Evolutionary conservation across 2,113 vertebrate genomes (phyloP).

Genomic region (Xiphophorus hellerii): DNA sequence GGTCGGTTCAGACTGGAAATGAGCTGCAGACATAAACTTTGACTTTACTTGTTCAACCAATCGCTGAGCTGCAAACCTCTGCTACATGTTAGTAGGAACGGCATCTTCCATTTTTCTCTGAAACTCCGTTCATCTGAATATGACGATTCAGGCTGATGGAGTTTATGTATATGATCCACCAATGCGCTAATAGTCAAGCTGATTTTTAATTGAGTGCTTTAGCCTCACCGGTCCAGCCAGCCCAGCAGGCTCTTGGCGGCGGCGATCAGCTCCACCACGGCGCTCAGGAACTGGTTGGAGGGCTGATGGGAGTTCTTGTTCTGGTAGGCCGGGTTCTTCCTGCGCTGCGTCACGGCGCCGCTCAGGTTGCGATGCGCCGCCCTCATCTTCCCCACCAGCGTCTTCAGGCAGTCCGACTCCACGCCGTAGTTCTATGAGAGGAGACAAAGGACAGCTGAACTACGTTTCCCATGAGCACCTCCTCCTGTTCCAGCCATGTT

Average conservation of each 20-base stretch:
- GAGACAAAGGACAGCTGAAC: neutral
- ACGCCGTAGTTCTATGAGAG: constrained; percentile 88
- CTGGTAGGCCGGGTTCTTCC: constrained; percentile 85
- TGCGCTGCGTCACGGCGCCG: constrained; percentile 84
- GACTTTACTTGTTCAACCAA: too few species aligned
- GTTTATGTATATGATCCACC: too few species aligned
- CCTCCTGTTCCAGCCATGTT: neutral
- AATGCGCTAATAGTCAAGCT: too few species aligned
- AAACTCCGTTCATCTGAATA: too few species aligned
- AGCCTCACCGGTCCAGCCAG: constrained; percentile 89
- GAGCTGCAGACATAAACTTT: too few species aligned
- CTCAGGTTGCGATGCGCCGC: constrained; percentile 86
- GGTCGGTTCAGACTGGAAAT: too few species aligned
- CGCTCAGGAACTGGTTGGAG: constrained; percentile 92
- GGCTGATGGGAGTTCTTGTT: constrained; percentile 85
- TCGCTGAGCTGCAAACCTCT: too few species aligned
- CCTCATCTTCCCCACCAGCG: constrained; percentile 86
- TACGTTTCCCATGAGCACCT: neutral
- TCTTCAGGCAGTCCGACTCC: constrained; percentile 93
- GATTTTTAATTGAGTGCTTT: too few species aligned
- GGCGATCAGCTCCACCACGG: constrained; percentile 93
- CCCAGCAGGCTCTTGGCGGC: constrained; percentile 91
- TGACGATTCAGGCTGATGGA: too few species aligned
- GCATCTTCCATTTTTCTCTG: too few species aligned
- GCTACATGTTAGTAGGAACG: too few species aligned